These are phyloP conservation scores for Onthophagus sagittarius DNA, from an alignment of 2,888 invertebrate genomes.

Conservation along the genomic window DNA sequence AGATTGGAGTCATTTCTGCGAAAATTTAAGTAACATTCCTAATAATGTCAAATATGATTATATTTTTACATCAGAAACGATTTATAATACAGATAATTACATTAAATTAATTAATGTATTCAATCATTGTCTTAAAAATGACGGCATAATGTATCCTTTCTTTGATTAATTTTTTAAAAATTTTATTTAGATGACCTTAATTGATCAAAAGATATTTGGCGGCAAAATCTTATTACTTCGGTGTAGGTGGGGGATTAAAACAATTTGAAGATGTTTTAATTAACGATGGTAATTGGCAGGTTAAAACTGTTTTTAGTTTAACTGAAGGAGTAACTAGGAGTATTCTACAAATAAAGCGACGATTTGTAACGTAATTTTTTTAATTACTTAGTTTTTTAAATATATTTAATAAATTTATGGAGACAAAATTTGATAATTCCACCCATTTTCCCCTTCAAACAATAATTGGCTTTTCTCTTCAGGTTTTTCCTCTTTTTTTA, in stretches of 20 bases:
- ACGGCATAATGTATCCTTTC: constrained; percentile 64
- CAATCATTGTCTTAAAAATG: constrained; percentile 55
- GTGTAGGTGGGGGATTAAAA: constrained; percentile 83
- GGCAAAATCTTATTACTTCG: constrained; percentile 92
- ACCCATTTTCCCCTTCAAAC: constrained; percentile 13
- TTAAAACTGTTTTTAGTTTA: constrained; percentile 62
- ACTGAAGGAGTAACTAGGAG: constrained; percentile 60
- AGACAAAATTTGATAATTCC: constrained; percentile 15
- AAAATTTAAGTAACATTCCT: constrained; percentile 44
- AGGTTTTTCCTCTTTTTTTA: not conserved
- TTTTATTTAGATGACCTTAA: constrained; percentile 21
- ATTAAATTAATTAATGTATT: constrained; percentile 70
- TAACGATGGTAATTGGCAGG: constrained; percentile 54
- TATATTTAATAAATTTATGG: constrained; percentile 1
- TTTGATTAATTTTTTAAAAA: constrained; percentile 9
- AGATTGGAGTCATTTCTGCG: constrained; percentile 58
- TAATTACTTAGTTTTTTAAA: not conserved
- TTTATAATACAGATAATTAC: constrained; percentile 81
- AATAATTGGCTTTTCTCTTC: constrained; percentile 6
- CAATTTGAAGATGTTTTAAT: constrained; percentile 67
- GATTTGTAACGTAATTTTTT: constrained; percentile 18
- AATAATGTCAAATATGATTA: constrained; percentile 64
- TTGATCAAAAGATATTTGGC: constrained; percentile 60
- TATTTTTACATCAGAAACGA: constrained; percentile 91
- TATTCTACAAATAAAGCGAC: constrained; percentile 54